Evolutionary conservation across 1,140 invertebrate species (phyloP).

Genomic region (Drosophila erecta): DNA sequence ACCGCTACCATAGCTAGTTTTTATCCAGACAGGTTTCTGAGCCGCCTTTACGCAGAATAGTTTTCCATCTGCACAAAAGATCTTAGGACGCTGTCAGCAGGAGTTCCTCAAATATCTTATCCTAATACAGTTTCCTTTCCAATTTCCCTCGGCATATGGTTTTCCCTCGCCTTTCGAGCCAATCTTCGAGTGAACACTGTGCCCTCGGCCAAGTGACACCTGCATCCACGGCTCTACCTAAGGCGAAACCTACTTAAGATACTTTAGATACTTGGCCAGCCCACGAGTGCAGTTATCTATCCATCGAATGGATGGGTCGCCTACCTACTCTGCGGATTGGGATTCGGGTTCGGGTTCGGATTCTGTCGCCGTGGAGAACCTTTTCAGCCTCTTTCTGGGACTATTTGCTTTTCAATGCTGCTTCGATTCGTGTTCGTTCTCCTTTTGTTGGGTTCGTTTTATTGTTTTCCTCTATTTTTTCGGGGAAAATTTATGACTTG

Average conservation of each 20-base stretch:
- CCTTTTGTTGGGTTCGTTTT: constrained; percentile 41
- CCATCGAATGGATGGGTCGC: constrained; percentile 28
- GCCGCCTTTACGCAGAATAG: constrained; percentile 2
- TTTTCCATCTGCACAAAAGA: constrained; percentile 14
- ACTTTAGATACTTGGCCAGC: constrained; percentile 36
- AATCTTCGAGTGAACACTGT: constrained; percentile 27
- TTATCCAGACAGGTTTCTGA: background rate
- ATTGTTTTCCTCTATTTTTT: constrained; percentile 46
- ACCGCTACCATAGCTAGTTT: background rate
- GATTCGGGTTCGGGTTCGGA: background rate
- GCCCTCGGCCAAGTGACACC: constrained; percentile 38
- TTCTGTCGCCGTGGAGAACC: constrained; percentile 40
- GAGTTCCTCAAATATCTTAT: constrained; percentile 32
- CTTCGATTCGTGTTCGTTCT: constrained; percentile 53
- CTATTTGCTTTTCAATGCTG: constrained; percentile 76
- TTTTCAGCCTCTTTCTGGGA: constrained; percentile 59
- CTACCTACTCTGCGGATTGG: constrained; percentile 29
- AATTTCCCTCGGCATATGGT: constrained; percentile 32
- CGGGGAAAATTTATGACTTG: constrained; percentile 75
- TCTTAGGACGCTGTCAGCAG: constrained; percentile 29
- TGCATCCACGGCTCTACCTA: constrained; percentile 49
- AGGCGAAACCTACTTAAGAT: constrained; percentile 53
- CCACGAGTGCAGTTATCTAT: constrained; percentile 50
- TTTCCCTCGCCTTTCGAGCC: background rate
- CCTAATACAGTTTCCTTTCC: constrained; percentile 30